These are phyloP conservation scores for Apolygus lucorum DNA, from an alignment of 1,140 invertebrate genomes.

Conservation along the genomic window DNA sequence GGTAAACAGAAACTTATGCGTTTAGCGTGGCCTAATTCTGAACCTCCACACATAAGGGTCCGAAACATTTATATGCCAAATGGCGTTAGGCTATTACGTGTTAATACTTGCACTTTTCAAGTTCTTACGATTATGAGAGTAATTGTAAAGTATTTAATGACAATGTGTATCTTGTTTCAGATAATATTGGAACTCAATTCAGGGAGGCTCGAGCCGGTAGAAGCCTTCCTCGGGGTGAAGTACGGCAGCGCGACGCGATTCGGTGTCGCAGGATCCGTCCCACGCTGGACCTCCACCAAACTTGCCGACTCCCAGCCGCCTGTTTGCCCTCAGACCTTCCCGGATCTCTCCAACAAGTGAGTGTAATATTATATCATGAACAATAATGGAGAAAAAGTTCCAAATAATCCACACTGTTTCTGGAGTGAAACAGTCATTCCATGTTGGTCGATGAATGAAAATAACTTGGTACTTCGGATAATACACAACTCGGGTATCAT, in stretches of 20 bases:
- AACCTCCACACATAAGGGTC: too few species aligned
- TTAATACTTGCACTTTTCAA: too few species aligned
- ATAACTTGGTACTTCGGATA: too few species aligned
- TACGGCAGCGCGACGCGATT: conserved; percentile 62
- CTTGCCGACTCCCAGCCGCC: conserved; percentile 67
- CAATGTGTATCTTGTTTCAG: conserved; percentile 28
- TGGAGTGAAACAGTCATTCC: too few species aligned
- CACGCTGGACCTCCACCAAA: conserved; percentile 58
- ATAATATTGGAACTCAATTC: conserved; percentile 64
- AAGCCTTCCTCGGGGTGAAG: conserved; percentile 70
- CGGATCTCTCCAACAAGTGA: conserved; percentile 54
- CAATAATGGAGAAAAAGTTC: background rate
- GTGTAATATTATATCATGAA: background rate
- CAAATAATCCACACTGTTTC: background rate
- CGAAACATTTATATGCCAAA: too few species aligned
- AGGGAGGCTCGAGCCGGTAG: conserved; percentile 66
- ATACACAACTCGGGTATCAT: too few species aligned
- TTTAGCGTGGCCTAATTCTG: too few species aligned
- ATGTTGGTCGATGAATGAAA: too few species aligned
- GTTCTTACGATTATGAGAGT: too few species aligned
- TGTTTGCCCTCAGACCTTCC: conserved; percentile 67
- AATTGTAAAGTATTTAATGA: too few species aligned
- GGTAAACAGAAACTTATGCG: too few species aligned
- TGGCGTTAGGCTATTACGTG: too few species aligned
- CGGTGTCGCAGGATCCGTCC: conserved; percentile 52